These are phyloP conservation scores for Macropodus opercularis DNA, from an alignment of 2,797 vertebrate genomes.

Conservation along the genomic window DNA sequence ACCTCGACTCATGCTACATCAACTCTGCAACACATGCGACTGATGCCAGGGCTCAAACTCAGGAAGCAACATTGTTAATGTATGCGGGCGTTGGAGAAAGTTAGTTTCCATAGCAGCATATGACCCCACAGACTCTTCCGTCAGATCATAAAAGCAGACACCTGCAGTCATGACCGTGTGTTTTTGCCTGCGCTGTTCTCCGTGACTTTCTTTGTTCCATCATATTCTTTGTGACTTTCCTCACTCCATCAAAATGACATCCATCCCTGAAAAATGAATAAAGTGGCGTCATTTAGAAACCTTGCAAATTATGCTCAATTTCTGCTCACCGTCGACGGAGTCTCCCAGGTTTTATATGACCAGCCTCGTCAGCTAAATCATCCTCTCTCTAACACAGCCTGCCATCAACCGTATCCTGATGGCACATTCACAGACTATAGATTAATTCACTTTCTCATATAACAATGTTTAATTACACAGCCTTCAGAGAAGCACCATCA, in stretches of 20 bases:
- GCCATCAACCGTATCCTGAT: constrained; percentile 75
- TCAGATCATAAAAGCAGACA: constrained; percentile 14
- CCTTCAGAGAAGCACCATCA: constrained; percentile 76
- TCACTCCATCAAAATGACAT: constrained; percentile 54
- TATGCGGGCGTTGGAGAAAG: constrained; percentile 10
- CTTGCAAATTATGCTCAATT: constrained; percentile 66
- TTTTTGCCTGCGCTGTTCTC: constrained; percentile 30
- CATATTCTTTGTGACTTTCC: constrained; percentile 42
- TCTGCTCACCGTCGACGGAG: constrained; percentile 52
- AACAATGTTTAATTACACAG: constrained; percentile 82
- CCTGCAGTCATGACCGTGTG: constrained; percentile 14
- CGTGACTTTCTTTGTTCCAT: constrained; percentile 43
- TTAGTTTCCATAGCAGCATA: constrained; percentile 17
- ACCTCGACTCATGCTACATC: too few relatives aligned
- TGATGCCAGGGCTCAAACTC: constrained; percentile 3
- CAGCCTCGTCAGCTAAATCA: constrained; percentile 73
- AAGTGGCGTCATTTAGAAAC: constrained; percentile 67
- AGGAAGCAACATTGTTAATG: constrained; percentile 17
- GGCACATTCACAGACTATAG: constrained; percentile 77
- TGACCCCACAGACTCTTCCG: constrained; percentile 15
- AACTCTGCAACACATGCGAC: too few relatives aligned
- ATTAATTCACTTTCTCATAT: constrained; percentile 79
- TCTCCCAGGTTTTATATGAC: constrained; percentile 70
- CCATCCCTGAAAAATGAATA: constrained; percentile 53
- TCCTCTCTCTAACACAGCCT: constrained; percentile 58